Evolutionary conservation across 2,797 vertebrate genomes (phyloP).

Genomic region (Danionella dracula): DNA sequence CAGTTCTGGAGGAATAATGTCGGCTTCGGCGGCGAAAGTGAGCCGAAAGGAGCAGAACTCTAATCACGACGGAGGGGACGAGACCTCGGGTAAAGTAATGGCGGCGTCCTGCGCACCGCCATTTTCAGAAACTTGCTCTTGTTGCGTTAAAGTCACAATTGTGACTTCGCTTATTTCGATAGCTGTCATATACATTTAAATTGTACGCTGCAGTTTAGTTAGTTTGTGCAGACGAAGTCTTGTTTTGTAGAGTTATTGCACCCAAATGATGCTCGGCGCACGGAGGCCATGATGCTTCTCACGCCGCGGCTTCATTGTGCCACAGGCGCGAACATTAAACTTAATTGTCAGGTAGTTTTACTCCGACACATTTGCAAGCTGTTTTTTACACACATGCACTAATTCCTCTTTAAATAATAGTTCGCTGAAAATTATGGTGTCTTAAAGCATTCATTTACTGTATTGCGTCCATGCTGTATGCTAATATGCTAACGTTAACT

Average conservation of each 20-base stretch:
- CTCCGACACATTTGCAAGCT: too few relatives aligned
- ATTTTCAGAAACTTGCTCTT: constrained; percentile 67
- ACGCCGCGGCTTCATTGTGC: constrained; percentile 44
- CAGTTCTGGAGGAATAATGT: constrained; percentile 73
- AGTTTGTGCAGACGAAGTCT: background rate
- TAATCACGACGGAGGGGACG: constrained; percentile 97
- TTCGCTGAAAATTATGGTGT: too few relatives aligned
- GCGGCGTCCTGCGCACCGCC: constrained; percentile 77
- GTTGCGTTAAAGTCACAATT: background rate
- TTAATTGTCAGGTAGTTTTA: background rate
- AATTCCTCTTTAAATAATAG: too few relatives aligned
- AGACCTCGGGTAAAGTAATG: constrained; percentile 93
- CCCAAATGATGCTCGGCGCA: background rate
- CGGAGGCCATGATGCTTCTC: constrained; percentile 48
- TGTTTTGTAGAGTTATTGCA: background rate
- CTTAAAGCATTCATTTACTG: too few relatives aligned
- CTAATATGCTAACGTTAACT: constrained; percentile 18
- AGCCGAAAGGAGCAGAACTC: constrained; percentile 99
- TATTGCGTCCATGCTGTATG: background rate
- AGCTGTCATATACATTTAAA: too few relatives aligned
- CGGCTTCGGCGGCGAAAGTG: constrained; percentile 94
- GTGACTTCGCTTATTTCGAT: background rate
- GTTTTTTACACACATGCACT: too few relatives aligned
- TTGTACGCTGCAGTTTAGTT: background rate
- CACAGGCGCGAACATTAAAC: constrained; percentile 5